Conservation (phyloP, 2,797 vertebrate species). For the Neomorphus geoffroyi region DNA sequence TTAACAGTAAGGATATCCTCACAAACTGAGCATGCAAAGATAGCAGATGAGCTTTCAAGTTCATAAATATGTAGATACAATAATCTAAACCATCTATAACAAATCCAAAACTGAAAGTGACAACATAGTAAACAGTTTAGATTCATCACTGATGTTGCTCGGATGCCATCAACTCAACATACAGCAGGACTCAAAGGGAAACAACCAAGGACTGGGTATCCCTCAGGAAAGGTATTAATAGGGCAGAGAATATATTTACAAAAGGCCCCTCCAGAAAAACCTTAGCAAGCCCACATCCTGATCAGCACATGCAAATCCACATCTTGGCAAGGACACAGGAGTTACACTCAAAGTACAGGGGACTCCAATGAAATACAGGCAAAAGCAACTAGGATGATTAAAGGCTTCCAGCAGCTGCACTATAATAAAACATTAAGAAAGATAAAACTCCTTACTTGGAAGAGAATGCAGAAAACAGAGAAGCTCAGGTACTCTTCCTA, state of each 20-base stretch:
- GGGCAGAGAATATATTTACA: neutral
- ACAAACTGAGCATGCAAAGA: neutral
- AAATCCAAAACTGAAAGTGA: neutral
- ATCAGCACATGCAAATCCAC: neutral
- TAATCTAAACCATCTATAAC: neutral
- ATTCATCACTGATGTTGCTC: neutral
- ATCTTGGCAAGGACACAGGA: neutral
- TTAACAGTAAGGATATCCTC: neutral
- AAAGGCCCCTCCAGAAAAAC: fast-evolving
- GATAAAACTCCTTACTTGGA: neutral
- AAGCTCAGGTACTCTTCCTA: neutral
- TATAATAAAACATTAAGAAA: neutral
- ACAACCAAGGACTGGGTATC: neutral
- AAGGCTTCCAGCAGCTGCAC: neutral
- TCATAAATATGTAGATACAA: neutral
- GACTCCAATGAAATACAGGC: neutral
- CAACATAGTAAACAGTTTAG: neutral
- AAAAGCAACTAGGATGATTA: neutral
- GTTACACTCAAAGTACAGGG: neutral
- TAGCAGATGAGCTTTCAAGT: neutral
- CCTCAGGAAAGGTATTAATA: neutral
- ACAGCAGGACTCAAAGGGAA: neutral
- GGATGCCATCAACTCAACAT: neutral
- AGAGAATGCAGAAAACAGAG: fast-evolving
- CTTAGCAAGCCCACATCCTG: neutral